A percentile compares a stretch with the other conserved stretches of the same genome.
These are phyloP conservation scores for Hyperoplus lanceolatus DNA, from an alignment of 2,797 vertebrate species.

Conservation along the genomic window DNA sequence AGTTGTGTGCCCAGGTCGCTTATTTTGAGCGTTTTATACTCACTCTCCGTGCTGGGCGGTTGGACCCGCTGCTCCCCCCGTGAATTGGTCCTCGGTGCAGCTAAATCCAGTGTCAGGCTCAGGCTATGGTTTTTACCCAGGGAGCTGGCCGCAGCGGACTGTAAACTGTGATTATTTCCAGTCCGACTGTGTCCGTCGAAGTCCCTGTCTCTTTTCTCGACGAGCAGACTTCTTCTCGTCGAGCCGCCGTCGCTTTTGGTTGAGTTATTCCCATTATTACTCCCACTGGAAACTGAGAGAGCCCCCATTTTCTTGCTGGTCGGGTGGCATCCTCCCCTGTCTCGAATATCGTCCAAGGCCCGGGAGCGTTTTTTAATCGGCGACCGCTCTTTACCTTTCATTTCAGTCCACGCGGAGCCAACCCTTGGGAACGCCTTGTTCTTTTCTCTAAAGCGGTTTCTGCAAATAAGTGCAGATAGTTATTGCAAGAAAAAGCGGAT, in stretches of 20 bases:
- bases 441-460: constrained; percentile 35
- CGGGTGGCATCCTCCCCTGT: constrained; percentile 93
- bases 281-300: constrained; percentile 87
- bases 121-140: constrained; percentile 86
- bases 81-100: constrained; percentile 75
- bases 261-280: constrained; percentile 87
- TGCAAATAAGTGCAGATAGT: constrained; percentile 51
- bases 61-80: constrained; percentile 83
- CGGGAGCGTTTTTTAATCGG: constrained; percentile 97
- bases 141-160: constrained; percentile 75
- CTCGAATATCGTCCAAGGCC: constrained; percentile 93
- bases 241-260: constrained; percentile 84
- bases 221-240: constrained; percentile 84
- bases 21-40: constrained; percentile 98
- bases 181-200: constrained; percentile 89
- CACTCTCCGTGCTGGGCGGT: constrained; percentile 85
- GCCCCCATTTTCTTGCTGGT: constrained; percentile 91
- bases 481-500: constrained; percentile 49
- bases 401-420: constrained; percentile 77
- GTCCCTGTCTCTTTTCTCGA: constrained; percentile 90
- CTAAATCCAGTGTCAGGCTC: constrained; percentile 83
- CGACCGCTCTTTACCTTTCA: constrained; percentile 98
- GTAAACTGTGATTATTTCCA: constrained; percentile 89
- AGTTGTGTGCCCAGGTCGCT: constrained; percentile 96
- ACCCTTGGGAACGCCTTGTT: constrained; percentile 62